These are phyloP conservation scores for Amblyjoppa proteus DNA, from an alignment of 2,888 invertebrate genomes.

Conservation along the genomic window DNA sequence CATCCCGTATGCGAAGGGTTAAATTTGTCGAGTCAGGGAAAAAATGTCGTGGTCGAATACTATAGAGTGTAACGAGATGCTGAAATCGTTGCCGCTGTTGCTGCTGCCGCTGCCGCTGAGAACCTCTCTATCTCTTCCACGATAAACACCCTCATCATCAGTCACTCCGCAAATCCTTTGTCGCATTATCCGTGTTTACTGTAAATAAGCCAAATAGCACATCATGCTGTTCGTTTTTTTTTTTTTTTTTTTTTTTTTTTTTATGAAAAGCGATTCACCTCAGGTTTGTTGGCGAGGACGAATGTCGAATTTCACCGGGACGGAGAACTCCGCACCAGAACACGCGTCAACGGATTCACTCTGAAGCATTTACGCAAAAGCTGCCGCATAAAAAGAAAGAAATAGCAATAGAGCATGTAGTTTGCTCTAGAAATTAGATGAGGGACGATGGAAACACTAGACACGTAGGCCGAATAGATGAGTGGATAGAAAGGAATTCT, in stretches of 20 bases:
- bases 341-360: neutral
- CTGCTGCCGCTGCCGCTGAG: constrained; percentile 71
- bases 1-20: neutral
- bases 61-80: constrained; percentile 72
- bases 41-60: constrained; percentile 1
- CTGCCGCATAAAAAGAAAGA: constrained; percentile 55
- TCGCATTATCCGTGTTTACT: constrained; percentile 11
- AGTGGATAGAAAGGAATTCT: constrained; percentile 27
- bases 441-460: constrained; percentile 47
- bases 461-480: constrained; percentile 52
- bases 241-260: neutral
- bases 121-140: constrained; percentile 55
- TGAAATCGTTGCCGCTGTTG: constrained; percentile 73
- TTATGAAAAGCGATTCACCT: neutral
- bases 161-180: constrained; percentile 32
- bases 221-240: neutral
- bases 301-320: neutral
- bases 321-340: constrained; percentile 6
- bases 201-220: constrained; percentile 36
- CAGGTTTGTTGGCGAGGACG: constrained; percentile 8
- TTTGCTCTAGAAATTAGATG: constrained; percentile 78
- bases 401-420: constrained; percentile 79
- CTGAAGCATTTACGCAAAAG: constrained; percentile 23
- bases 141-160: constrained; percentile 39
- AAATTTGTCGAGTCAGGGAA: neutral